Base-by-base conservation (phyloP, 23 tunicate species). In the Botrylloides violaceus region DNA sequence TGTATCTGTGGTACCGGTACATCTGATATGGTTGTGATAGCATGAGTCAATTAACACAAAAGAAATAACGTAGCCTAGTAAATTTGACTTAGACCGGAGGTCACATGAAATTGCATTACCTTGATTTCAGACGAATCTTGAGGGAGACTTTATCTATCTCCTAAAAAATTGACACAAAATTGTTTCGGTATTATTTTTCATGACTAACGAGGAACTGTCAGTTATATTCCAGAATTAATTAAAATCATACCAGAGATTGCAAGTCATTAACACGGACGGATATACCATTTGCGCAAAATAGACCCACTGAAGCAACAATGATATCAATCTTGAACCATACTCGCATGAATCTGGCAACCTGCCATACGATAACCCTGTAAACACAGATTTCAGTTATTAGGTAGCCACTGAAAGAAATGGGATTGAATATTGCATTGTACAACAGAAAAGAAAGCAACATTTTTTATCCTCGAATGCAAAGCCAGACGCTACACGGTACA, bases 91-190 rank as follows among this genome's bases (percentile, higher is more conserved):
- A n/a, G n/a, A n/a, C n/a, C 12, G 18, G 18, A 47, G 12, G 18
- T 12, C 12, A 47, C 55, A 47, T 12, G 55, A 47, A 47, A 47
- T 47, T 12, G 55, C 1, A 20, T 60, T 78, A 84, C 92, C 92
- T 84, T 55, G 80, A 77, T 58, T 76, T 29, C 71, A 62, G 57
- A 57, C 71, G 18, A 73, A 59, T 30, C 77, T 81, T 59, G n/a
- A 88, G 43, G 27, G 79, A 56, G 21, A 82, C 65, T 77, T 88
- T 78, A 58, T 81, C 96, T 36, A 88, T 72, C 68, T 88, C 96
- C 96, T 88, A 62, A 43, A 70, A 75, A 63, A 64, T 35, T 43
- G 12, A 43, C n/a, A n/a, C n/a, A n/a, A 49, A 49, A n/a, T 49
- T 49, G 20, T 49, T 49, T 20, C 20, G n/a, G 58, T 22, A 49